These are phyloP conservation scores for Nothoprocta perdicaria DNA, from an alignment of 2,113 vertebrate genomes.

Conservation along the genomic window DNA sequence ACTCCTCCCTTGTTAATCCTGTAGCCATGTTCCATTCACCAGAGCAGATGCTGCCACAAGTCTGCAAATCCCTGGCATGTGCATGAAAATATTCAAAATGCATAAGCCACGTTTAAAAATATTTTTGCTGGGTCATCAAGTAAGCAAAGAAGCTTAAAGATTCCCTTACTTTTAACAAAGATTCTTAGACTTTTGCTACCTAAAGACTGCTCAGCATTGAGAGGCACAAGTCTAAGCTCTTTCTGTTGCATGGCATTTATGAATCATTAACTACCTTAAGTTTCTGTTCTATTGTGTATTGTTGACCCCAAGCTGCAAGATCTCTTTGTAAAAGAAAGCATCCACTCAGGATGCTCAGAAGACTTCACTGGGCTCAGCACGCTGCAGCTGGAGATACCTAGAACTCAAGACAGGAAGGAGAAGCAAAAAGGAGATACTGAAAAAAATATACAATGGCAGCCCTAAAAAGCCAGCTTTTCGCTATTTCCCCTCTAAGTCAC, in stretches of 20 bases:
- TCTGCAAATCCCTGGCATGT: not conserved
- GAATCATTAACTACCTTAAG: not conserved
- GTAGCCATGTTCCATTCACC: not conserved
- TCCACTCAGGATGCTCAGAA: not conserved
- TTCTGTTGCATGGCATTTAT: not conserved
- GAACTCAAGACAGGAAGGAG: not conserved
- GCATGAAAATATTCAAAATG: not conserved
- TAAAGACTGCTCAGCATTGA: not conserved
- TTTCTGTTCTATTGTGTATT: not conserved
- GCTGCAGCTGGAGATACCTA: not conserved
- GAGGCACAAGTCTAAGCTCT: not conserved
- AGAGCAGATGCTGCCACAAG: not conserved
- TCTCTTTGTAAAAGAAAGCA: not conserved
- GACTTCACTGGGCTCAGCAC: not conserved
- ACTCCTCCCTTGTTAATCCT: not conserved
- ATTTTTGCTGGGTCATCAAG: not conserved
- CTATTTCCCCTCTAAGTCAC: not conserved
- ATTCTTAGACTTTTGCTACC: not conserved
- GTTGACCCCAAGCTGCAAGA: not conserved
- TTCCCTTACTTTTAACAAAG: not conserved
- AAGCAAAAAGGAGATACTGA: not conserved
- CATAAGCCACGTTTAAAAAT: not conserved
- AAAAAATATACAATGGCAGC: not conserved
- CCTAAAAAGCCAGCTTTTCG: not conserved
- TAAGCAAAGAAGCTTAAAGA: not conserved